Base-by-base conservation (phyloP, 1,140 invertebrate genomes). In the Kradibia gibbosae region DNA sequence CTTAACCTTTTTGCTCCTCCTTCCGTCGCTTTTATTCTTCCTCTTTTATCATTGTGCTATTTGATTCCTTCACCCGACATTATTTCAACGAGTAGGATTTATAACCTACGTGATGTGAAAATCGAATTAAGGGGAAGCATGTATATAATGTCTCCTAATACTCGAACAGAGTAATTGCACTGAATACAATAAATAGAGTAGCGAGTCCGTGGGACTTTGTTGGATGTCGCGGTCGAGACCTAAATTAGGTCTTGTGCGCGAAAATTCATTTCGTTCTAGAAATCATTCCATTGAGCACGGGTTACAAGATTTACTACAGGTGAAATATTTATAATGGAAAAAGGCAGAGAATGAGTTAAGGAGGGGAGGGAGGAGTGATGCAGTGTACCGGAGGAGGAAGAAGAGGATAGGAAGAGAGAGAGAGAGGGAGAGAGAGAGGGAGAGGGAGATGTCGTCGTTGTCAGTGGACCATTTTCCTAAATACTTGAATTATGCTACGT, bases 101-200 rank as follows among this genome's bases (percentile, higher is more conserved):
- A 13, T 45, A 45, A 8, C 42, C 42, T 13, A 8, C 42, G 13
- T 45, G 42, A 45, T 36, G 20, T 36, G 36, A 65, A 36, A 65
- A 20, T 10, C 17, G n/a, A 65, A 65, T 0, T 13, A 36, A 36
- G 13, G 8, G 13, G 4, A 20, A 31, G 62, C 3, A 17, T 11
- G 31, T 36, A 36, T 65, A 65, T 28, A 65, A 20, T 22, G 31
- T 65, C n/a, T 39, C 20, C 10, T 67, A 39, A 39, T 8, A 7
- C 5, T 7, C 20, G 1, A 39, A 10, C 17, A 15, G 17, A 1
- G 62, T 22, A 3, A 67, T 67, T 67, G 17, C 4, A 39, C 20
- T n/a, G n/a, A 39, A 67, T 67, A 67, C 36, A 67, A 22, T 34
- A 67, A 67, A n/a, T 39, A n/a, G 62, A 67, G 34, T 5, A n/a